A percentile compares a stretch with the other conserved stretches of the same genome.
phyloP scores from a whole-genome alignment of 2,113 vertebrate species.

The Gila orcuttii region DNA sequence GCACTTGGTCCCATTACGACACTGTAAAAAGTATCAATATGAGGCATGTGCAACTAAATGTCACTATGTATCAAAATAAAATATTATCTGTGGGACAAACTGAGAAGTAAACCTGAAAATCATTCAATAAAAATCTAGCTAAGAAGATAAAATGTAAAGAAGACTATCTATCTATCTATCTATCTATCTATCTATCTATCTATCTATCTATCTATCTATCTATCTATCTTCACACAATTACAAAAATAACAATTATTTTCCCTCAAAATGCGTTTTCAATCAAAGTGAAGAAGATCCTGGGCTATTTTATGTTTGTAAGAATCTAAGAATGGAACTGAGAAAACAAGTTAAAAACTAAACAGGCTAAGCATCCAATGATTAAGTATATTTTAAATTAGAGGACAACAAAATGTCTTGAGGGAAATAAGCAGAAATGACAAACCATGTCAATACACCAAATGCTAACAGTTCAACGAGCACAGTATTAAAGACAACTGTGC shows the following conservation, averaged over 20 bases:
- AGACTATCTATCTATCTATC: background rate
- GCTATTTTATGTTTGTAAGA: background rate
- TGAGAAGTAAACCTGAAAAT: background rate
- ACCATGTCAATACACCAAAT: background rate
- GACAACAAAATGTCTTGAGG: background rate
- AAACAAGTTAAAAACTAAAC: background rate
- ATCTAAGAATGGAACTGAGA: background rate
- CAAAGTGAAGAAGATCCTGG: background rate
- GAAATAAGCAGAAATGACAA: background rate
- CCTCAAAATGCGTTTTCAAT: background rate
- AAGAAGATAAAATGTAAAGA: too few species aligned
- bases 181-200: background rate
- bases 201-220: background rate
- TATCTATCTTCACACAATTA: background rate
- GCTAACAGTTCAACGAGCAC: background rate
- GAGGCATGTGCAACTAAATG: background rate
- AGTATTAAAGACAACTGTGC: conserved; percentile 41
- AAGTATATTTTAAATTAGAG: background rate
- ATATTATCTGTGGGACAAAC: background rate
- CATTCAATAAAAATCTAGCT: too few species aligned
- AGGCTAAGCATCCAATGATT: background rate
- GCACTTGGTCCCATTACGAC: background rate
- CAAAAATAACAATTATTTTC: background rate
- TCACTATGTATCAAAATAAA: background rate
- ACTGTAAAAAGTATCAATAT: background rate